These are phyloP conservation scores for Zeus faber DNA, from an alignment of 2,113 vertebrate genomes.

Conservation along the genomic window DNA sequence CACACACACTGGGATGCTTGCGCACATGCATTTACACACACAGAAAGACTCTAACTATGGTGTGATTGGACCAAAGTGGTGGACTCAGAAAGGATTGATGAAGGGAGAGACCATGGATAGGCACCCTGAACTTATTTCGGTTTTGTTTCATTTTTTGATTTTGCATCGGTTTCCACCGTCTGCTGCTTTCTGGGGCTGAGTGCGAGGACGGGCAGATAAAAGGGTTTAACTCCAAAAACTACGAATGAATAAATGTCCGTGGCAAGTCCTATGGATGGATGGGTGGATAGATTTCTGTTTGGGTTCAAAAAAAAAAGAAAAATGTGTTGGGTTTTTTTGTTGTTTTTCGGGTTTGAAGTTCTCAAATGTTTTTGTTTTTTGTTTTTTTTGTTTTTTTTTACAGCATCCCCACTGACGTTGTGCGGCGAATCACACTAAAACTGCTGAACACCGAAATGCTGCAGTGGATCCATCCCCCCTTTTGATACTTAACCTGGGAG, in stretches of 20 bases:
- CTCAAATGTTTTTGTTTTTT: no score
- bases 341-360: neutral
- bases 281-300: slow-evolving; percentile 66
- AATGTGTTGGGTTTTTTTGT: slow-evolving; percentile 46
- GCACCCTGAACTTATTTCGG: slow-evolving; percentile 35
- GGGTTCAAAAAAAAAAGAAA: slow-evolving; percentile 64
- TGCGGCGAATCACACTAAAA: no score
- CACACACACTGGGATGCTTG: no score
- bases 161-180: slow-evolving; percentile 48
- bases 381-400: no score
- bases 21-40: slow-evolving; percentile 38
- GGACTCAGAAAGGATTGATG: slow-evolving; percentile 14
- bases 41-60: no score
- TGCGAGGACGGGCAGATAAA: slow-evolving; percentile 35
- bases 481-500: neutral
- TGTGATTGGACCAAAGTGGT: neutral
- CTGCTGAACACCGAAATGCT: neutral
- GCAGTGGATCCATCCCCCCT: neutral
- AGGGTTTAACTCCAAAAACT: slow-evolving; percentile 41
- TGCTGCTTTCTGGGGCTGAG: slow-evolving; percentile 64
- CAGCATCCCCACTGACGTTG: no score
- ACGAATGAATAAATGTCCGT: slow-evolving; percentile 69
- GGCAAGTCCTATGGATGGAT: slow-evolving; percentile 64
- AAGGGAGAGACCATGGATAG: slow-evolving; percentile 6
- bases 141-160: slow-evolving; percentile 24